Percentiles rank a stretch among this genome's conserved stretches.
Evolutionary conservation across 2,113 vertebrate species (phyloP).

Genomic region (Suncus etruscus): DNA sequence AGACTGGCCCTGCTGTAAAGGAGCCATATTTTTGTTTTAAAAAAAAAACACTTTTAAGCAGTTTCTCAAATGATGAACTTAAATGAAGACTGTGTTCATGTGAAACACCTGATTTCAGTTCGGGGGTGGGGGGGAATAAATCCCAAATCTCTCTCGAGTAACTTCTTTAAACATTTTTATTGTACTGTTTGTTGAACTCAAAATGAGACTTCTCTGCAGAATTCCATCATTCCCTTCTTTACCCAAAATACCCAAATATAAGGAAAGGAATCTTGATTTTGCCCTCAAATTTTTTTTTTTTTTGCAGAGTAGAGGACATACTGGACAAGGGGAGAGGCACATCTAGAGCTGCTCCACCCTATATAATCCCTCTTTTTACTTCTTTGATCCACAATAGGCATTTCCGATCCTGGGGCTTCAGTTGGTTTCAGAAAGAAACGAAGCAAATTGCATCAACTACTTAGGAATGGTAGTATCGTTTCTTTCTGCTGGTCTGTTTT

Average conservation of each 20-base stretch:
- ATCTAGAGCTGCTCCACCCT: not conserved
- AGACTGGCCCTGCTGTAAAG: not conserved
- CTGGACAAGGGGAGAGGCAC: not conserved
- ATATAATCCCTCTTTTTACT: not conserved
- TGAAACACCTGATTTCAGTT: not conserved
- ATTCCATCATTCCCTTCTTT: not conserved
- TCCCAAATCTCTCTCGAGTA: not conserved
- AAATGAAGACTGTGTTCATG: not conserved
- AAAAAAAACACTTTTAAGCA: not conserved
- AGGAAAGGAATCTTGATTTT: not conserved
- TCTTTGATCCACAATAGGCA: not conserved
- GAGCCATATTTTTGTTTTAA: slow-evolving; percentile 23
- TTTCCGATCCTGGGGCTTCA: not conserved
- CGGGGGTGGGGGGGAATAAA: not conserved
- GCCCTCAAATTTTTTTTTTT: not conserved
- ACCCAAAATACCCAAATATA: not conserved
- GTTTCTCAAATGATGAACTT: not conserved
- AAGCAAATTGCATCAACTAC: not conserved
- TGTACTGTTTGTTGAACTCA: not conserved
- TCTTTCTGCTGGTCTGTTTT: not conserved
- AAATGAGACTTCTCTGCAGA: not conserved
- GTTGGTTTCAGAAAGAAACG: not conserved
- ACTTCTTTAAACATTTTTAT: slow-evolving; percentile 35
- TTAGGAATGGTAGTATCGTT: not conserved
- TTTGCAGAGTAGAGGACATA: not conserved